A percentile compares a stretch with the other conserved stretches of the same genome.
These are phyloP conservation scores for Eulemur rubriventer DNA, from an alignment of 2,797 vertebrate species.

Conservation along the genomic window DNA sequence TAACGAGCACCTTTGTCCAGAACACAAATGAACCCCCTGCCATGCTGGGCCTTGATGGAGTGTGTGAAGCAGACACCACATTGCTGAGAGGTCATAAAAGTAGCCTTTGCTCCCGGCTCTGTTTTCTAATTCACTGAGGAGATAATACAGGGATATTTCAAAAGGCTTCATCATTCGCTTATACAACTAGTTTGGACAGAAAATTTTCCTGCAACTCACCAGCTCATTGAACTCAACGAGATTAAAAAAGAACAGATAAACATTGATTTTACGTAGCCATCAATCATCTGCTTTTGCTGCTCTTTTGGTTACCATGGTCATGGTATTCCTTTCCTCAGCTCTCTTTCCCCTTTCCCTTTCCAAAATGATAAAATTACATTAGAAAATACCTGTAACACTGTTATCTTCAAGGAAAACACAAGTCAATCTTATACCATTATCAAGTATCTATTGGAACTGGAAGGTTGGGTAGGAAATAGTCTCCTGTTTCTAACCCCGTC, in stretches of 20 bases:
- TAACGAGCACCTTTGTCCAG: background rate
- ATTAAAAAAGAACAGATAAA: background rate
- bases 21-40: background rate
- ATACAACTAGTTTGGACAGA: background rate
- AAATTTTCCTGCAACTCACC: background rate
- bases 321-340: background rate
- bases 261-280: background rate
- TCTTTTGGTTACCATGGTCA: background rate
- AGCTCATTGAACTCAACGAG: background rate
- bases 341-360: background rate
- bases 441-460: background rate
- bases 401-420: background rate
- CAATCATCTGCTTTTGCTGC: background rate
- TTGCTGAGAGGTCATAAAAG: background rate
- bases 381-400: background rate
- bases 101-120: background rate
- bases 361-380: background rate
- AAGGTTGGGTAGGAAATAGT: background rate
- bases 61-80: background rate
- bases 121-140: conserved; percentile 10
- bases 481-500: background rate
- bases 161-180: background rate
- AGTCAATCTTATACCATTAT: background rate
- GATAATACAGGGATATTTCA: background rate
- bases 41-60: background rate